Conservation (phyloP, 2,113 vertebrate genomes). For the Vidua chalybeata region DNA sequence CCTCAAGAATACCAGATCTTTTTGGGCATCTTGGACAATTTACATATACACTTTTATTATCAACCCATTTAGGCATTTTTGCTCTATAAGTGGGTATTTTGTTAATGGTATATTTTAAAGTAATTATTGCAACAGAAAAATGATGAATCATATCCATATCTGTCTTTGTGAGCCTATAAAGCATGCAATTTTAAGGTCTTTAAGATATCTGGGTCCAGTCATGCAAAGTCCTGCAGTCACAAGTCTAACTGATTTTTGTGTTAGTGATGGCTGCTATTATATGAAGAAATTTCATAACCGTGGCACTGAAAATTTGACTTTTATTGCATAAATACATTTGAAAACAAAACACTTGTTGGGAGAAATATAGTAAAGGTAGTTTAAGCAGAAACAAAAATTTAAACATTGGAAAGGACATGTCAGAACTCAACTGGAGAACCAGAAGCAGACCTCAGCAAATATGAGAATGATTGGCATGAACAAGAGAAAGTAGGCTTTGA, state of each 20-base stretch:
- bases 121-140: not conserved
- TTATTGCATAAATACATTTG: not conserved
- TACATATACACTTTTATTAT: not conserved
- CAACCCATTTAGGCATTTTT: not conserved
- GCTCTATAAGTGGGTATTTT: not conserved
- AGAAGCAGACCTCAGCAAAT: not conserved
- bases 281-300: not conserved
- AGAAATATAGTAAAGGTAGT: not conserved
- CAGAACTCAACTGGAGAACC: not conserved
- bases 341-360: not conserved
- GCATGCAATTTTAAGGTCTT: not conserved
- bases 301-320: not conserved
- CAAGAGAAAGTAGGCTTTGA: not conserved
- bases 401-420: not conserved
- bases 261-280: not conserved
- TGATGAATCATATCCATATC: not conserved
- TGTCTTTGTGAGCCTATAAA: not conserved
- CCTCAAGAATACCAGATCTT: not conserved
- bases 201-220: not conserved
- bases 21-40: not conserved
- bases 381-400: not conserved
- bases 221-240: not conserved
- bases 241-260: not conserved
- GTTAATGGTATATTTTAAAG: not conserved
- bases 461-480: not conserved